Base-by-base conservation (phyloP, 1,140 invertebrate species). In the Sycobia sp. region DNA sequence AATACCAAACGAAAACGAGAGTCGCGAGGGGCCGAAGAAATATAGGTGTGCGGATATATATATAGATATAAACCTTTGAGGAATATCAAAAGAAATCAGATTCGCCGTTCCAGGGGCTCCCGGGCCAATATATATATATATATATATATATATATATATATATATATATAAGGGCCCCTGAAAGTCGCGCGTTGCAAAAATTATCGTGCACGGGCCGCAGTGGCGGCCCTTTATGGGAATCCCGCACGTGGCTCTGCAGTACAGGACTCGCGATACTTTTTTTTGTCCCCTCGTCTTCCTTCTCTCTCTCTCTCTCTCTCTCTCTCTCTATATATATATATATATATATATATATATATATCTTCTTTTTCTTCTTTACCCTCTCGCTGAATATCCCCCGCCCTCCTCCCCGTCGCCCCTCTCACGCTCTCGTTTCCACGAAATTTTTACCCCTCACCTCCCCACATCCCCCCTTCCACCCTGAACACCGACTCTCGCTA, bases 31-130 rank as follows among this genome's bases (percentile, higher is more conserved):
- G 41, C n/a, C 46, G 34, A 36, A 29, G 46, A 50, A 41, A 10
- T 20, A n/a, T n/a, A n/a, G 20, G 55, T 34, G 46, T n/a, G 23
- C 39, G 38, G 9, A 8, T 11, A n/a, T n/a, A n/a, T n/a, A n/a
- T n/a, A n/a, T n/a, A n/a, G 3, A 44, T 44, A 25, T 27, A 51
- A 38, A 53, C 49, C 27, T 29, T 18, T 13, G 27, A 36, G 32
- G 47, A 53, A 23, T 43, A 43, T 61, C 38, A 64, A 64, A 64
- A 64, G 62, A 43, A 64, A 64, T 64, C 62, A 41, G 29, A 50
- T 54, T 57, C 38, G 54, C 38, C 34, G 18, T 2, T 23, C 43
- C 23, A 27, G 16, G 16, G 13, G 54, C 34, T 34, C 43, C 8
- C 39, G 4, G n/a, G n/a, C n/a, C n/a, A n/a, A n/a, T n/a, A n/a